Conservation (phyloP, 2,797 vertebrate species). For the Clarias fuscus region DNA sequence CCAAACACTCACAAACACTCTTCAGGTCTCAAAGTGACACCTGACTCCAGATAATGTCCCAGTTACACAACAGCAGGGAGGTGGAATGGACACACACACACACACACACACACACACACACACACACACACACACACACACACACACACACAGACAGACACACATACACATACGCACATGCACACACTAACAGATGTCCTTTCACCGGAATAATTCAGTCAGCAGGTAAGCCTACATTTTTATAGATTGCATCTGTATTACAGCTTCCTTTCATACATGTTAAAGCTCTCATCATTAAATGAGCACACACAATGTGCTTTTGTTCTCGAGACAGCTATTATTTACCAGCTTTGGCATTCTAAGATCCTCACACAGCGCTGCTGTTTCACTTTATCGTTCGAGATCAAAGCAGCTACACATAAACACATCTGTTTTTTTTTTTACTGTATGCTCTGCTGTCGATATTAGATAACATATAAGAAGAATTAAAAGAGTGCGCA, state of each 20-base stretch:
- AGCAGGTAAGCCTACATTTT: conserved; percentile 71
- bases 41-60: conserved; percentile 80
- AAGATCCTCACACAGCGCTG: conserved; percentile 21
- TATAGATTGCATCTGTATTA: conserved; percentile 8
- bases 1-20: conserved; percentile 50
- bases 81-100: conserved; percentile 67
- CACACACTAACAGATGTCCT: conserved; percentile 56
- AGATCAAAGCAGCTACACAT: background rate
- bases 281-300: conserved; percentile 9
- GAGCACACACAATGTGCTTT: conserved; percentile 46
- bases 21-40: conserved; percentile 69
- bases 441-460: background rate
- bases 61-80: conserved; percentile 79
- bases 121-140: conserved; percentile 52
- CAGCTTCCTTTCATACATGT: background rate
- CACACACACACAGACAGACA: conserved; percentile 53
- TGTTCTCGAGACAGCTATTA: conserved; percentile 46
- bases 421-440: background rate
- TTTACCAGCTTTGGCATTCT: conserved; percentile 9
- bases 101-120: conserved; percentile 56
- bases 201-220: conserved; percentile 50
- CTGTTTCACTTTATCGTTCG: background rate
- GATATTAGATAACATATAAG: background rate
- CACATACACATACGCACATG: conserved; percentile 52
- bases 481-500: background rate